Evolutionary conservation across 2,888 invertebrate genomes (phyloP), one percentile per base, ranked within the genome.

Genomic region (Ennomos quercinarius): DNA sequence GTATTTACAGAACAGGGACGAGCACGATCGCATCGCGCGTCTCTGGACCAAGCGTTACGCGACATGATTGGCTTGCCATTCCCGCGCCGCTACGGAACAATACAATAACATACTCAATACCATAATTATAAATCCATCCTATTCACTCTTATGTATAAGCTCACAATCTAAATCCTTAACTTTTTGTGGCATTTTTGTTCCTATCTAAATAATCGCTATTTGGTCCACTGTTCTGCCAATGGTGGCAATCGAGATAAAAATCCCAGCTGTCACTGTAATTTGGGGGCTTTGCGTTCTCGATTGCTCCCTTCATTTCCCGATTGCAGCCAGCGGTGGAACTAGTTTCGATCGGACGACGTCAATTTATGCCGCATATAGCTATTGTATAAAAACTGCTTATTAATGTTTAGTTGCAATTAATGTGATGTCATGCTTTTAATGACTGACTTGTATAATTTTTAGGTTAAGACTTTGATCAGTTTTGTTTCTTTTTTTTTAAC

Each of bases 21-120:
- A 99, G 87, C 99, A 99, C 86, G 99, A 99, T 91, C 96, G 98
- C 86, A 98, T 98, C 89, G 99, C 99, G 73, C 96, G 99, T 89
- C 96, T 98, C 83, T 99, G 99, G 99, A 99, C 99, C 86, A 99
- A 99, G 91, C 96, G 99, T 80, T 99, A 98, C 83, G 98, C 98
- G 73, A 98, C 98, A 95, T 97, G 96, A 97, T 95, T 93, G 73
- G 82, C 56, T 83, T 74, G 80, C 76, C 74, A 64, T 44, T 63
- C 49, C 65, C 74, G 70, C 72, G 75, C 81, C 75, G 73, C 80
- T 73, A 74, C 49, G 77, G 79, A 77, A 78, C 80, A 78, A 79
- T 74, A 75, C 76, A 81, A 69, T 78, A 80, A 83, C 85, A 84
- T 90, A 89, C 87, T 65, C 64, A 77, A 80, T 77, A 85, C 85